These are phyloP conservation scores for Nasonia oneida DNA, from an alignment of 2,888 invertebrate species.

Conservation along the genomic window DNA sequence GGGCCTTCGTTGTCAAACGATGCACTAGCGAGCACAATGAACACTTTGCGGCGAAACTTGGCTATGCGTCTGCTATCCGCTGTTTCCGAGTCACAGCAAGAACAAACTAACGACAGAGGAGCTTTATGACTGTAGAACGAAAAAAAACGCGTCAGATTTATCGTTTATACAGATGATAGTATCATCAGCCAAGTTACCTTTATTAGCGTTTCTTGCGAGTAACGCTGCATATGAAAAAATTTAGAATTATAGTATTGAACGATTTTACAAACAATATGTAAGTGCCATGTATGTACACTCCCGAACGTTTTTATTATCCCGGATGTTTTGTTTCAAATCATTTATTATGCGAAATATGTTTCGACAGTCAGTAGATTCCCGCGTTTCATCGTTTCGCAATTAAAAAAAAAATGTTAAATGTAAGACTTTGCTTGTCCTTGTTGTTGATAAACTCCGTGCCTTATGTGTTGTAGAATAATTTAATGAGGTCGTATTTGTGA, in stretches of 20 bases:
- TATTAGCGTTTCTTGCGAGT: slow-evolving; percentile 41
- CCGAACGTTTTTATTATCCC: neutral
- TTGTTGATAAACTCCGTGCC: slow-evolving; percentile 20
- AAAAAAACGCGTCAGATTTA: neutral
- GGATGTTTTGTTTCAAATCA: neutral
- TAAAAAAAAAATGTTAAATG: slow-evolving; percentile 7
- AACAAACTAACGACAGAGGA: slow-evolving; percentile 38
- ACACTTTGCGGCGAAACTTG: slow-evolving; percentile 35
- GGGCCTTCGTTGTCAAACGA: slow-evolving; percentile 14
- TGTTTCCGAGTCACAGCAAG: slow-evolving; percentile 25
- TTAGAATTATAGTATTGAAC: slow-evolving; percentile 2
- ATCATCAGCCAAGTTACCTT: slow-evolving; percentile 40
- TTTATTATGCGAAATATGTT: neutral
- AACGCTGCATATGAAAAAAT: slow-evolving; percentile 9
- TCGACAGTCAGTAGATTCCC: slow-evolving; percentile 2
- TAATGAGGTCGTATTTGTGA: neutral
- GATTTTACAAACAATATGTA: slow-evolving; percentile 10
- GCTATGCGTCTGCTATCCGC: slow-evolving; percentile 44
- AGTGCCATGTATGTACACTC: slow-evolving; percentile 43
- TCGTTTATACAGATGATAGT: neutral
- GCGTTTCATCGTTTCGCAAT: neutral
- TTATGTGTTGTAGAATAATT: neutral
- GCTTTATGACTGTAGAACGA: slow-evolving; percentile 16
- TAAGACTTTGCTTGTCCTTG: neutral
- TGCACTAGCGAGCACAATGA: slow-evolving; percentile 2